Evolutionary conservation across 2,888 invertebrate species (phyloP).

Genomic region (Drosophila silvestris): DNA sequence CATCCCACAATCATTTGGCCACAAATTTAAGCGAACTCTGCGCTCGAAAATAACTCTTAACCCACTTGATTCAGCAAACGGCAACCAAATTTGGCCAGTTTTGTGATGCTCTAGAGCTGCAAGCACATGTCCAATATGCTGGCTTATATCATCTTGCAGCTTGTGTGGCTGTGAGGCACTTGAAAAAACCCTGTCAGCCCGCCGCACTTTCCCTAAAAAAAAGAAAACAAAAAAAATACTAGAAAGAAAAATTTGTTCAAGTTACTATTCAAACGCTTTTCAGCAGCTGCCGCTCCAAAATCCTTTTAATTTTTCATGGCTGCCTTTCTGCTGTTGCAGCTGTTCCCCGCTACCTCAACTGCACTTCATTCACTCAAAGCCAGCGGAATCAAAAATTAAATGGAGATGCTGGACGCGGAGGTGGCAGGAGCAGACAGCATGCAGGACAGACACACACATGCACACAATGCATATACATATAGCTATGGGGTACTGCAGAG

Average conservation of each 20-base stretch:
- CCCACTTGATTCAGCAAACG: constrained; percentile 24
- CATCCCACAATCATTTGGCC: constrained; percentile 33
- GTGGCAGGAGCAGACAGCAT: not conserved
- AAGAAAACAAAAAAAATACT: not conserved
- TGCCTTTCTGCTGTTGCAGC: constrained; percentile 22
- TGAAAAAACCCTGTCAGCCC: constrained; percentile 48
- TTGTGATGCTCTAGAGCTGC: constrained; percentile 35
- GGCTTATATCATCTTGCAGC: constrained; percentile 53
- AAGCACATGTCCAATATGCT: constrained; percentile 59
- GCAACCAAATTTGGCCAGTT: constrained; percentile 39
- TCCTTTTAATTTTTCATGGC: constrained; percentile 79
- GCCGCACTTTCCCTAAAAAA: not conserved
- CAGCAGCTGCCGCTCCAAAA: constrained; percentile 75
- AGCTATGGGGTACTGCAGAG: constrained; percentile 40
- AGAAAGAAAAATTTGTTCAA: constrained; percentile 64
- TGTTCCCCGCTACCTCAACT: not conserved
- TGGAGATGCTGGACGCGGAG: constrained; percentile 5
- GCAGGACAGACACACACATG: constrained; percentile 19
- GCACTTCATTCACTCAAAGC: constrained; percentile 68
- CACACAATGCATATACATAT: constrained; percentile 66
- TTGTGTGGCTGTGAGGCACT: constrained; percentile 43
- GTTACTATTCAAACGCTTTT: constrained; percentile 75
- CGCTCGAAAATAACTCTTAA: constrained; percentile 18
- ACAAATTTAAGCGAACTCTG: constrained; percentile 49
- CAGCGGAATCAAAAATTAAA: constrained; percentile 67